Evolutionary conservation across 2,113 vertebrate species (phyloP).

Genomic region (Verasper variegatus): DNA sequence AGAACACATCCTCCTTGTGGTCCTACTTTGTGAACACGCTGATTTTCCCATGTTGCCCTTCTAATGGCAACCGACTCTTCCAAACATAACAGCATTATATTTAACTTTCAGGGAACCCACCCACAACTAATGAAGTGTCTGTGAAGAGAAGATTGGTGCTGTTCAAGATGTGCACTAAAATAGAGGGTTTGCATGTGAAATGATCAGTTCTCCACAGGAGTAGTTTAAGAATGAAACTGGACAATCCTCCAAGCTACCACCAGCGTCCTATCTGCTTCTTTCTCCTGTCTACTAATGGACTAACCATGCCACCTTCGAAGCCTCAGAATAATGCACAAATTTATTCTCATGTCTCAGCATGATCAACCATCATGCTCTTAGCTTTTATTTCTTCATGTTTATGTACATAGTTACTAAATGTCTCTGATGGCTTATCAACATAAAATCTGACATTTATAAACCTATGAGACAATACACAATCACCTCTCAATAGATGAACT

Average conservation of each 20-base stretch:
- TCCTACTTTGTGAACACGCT: constrained; percentile 5
- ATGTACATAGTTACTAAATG: too few relatives aligned
- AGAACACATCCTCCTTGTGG: constrained; percentile 16
- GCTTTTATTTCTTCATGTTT: background rate
- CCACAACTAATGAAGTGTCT: constrained; percentile 39
- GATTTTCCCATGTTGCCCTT: constrained; percentile 6
- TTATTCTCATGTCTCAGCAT: background rate
- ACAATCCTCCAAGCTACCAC: background rate
- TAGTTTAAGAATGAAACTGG: constrained; percentile 27
- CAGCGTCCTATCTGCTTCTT: background rate
- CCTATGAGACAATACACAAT: background rate
- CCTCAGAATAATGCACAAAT: background rate
- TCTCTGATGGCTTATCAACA: too few relatives aligned
- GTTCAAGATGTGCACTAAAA: background rate
- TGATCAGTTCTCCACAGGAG: constrained; percentile 22
- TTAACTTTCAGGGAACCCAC: constrained; percentile 27
- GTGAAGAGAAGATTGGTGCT: background rate
- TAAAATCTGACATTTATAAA: background rate
- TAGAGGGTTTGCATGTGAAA: constrained; percentile 8
- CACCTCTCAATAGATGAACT: background rate
- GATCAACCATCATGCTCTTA: background rate
- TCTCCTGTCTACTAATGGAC: constrained; percentile 20
- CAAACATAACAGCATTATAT: constrained; percentile 32
- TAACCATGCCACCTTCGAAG: constrained; percentile 20
- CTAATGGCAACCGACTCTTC: constrained; percentile 8